Evolutionary conservation across 2,113 vertebrate genomes (phyloP), one percentile per base, ranked within the genome.

Genomic region (Hiodon alosoides): DNA sequence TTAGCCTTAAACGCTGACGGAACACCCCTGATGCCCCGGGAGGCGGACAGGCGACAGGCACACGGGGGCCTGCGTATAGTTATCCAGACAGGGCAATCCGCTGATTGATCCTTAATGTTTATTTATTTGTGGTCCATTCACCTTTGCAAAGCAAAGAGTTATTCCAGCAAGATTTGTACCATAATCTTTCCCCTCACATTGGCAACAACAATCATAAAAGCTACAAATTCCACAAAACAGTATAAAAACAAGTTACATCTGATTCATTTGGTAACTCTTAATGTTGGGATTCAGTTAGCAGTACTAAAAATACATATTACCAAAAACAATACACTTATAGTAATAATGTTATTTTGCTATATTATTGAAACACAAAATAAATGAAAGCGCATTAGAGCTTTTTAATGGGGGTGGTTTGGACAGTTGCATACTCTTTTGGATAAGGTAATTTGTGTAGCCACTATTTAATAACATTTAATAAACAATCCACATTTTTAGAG

Each of bases 401-500:
- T 68, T n/a, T 6, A 1, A 57, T 57, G 55, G 55, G 11, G 48
- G 48, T 68, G 46, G 50, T 13, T 51, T n/a, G 48, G 14, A 68
- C 46, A 68, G 48, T 6, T 50, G 52, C 52, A 10, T 4, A 47
- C 52, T 50, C 50, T 7, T 51, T 52, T 50, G 1, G 47, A 67
- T 50, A 13, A 11, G 14, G 2, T n/a, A 13, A 52, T 68, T 68
- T 51, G n/a, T 50, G 14, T 11, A n/a, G 13, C n/a, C 13, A 11
- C 60, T 11, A 48, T 51, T 75, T 71, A 62, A 58, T 76, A 74
- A 78, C 86, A 86, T 87, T 85, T 80, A 78, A 85, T 85, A 76
- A 77, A 80, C 86, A 85, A 82, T 83, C 86, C 81, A 81, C 81
- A 80, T 84, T 77, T 76, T 67, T 75, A 31, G 31, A 31, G 31